Evolutionary conservation across 2,888 invertebrate species (phyloP).

Genomic region (Masnerella sp.): DNA sequence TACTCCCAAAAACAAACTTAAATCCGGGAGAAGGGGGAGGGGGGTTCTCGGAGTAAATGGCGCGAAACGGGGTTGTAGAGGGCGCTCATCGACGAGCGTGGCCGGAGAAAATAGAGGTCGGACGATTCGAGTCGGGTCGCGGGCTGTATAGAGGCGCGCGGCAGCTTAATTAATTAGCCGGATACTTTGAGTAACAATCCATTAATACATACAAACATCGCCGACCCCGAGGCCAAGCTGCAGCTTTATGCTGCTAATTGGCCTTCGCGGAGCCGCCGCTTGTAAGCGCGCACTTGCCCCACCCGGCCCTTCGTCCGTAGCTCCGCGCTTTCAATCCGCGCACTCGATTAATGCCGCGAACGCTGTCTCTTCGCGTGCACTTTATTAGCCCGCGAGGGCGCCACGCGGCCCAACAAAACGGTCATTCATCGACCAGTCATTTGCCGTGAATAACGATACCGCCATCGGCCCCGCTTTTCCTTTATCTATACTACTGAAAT

Average conservation of each 20-base stretch:
- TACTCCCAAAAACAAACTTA: constrained; percentile 22
- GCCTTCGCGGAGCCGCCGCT: constrained; percentile 76
- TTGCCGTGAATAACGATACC: constrained; percentile 38
- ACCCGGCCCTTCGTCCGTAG: constrained; percentile 26
- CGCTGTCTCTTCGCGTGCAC: constrained; percentile 46
- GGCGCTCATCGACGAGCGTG: constrained; percentile 37
- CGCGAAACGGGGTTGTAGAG: constrained; percentile 24
- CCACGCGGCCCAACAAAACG: constrained; percentile 36
- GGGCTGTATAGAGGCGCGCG: constrained; percentile 65
- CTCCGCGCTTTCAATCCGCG: constrained; percentile 57
- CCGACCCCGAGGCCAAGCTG: constrained; percentile 71
- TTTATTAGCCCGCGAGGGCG: constrained; percentile 38
- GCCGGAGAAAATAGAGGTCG: constrained; percentile 38
- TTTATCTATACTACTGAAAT: too few relatives aligned
- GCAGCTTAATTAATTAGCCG: constrained; percentile 78
- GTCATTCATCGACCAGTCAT: constrained; percentile 47
- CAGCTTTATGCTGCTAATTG: constrained; percentile 78
- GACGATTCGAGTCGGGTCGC: constrained; percentile 36
- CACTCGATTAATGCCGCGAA: constrained; percentile 42
- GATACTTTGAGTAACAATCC: constrained; percentile 78
- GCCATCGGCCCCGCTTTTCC: too few relatives aligned
- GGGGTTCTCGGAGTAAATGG: constrained; percentile 26
- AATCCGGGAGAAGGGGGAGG: background rate
- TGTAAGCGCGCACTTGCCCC: constrained; percentile 71
- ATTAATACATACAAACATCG: constrained; percentile 77